Conservation (phyloP, 2,888 invertebrate species). For the Macropis europaea region DNA sequence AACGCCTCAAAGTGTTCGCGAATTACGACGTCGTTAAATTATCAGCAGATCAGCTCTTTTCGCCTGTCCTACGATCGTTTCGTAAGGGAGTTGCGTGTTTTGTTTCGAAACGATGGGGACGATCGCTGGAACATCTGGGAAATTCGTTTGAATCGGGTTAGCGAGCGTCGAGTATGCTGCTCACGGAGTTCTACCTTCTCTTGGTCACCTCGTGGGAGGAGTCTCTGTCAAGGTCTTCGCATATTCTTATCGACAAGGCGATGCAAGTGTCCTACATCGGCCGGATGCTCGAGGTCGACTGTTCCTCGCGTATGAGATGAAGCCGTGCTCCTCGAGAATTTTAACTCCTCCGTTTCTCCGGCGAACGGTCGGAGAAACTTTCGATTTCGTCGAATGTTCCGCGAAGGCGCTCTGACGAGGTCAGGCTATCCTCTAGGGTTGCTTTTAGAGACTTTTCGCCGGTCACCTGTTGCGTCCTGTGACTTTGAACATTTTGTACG, state of each 20-base stretch:
- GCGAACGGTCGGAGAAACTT: no score
- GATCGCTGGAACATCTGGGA: conserved; percentile 37
- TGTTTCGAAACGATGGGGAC: conserved; percentile 38
- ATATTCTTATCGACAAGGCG: conserved; percentile 55
- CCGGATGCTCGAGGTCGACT: conserved; percentile 48
- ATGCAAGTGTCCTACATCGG: conserved; percentile 54
- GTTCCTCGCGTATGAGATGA: conserved; percentile 2
- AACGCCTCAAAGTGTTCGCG: no score
- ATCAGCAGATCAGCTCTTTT: neutral
- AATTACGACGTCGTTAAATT: no score
- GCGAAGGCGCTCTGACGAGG: no score
- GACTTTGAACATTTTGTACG: no score
- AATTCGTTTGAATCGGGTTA: conserved; percentile 44
- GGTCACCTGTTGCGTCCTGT: no score
- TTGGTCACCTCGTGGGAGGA: conserved; percentile 55
- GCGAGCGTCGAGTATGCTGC: conserved; percentile 17
- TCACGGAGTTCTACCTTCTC: conserved; percentile 31
- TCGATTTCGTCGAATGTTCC: no score
- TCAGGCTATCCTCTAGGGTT: no score
- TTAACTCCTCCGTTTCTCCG: neutral
- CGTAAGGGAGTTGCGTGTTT: conserved; percentile 18
- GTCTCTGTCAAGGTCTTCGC: conserved; percentile 62
- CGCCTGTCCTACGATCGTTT: conserved; percentile 18
- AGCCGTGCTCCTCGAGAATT: neutral
- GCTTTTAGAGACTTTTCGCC: no score